These are phyloP conservation scores for Morinoia aosen DNA, from an alignment of 2,888 invertebrate genomes.

Conservation along the genomic window DNA sequence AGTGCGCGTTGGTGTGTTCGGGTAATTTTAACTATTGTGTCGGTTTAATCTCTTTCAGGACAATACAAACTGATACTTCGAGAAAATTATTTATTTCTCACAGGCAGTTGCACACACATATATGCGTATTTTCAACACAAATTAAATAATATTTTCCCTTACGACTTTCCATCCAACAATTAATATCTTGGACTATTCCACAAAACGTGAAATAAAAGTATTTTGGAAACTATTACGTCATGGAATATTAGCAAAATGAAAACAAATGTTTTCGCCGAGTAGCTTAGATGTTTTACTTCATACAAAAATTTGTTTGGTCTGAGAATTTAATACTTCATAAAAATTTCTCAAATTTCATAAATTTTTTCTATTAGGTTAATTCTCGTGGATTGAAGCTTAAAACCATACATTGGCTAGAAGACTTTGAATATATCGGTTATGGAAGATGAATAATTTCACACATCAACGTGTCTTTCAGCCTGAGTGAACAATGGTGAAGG, in stretches of 20 bases:
- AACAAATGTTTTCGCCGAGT: neutral
- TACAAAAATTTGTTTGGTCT: neutral
- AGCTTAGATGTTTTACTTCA: neutral
- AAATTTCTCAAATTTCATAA: neutral
- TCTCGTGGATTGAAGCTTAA: neutral
- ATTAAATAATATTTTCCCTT: neutral
- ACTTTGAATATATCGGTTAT: neutral
- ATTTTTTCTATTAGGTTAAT: neutral
- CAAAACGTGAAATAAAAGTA: neutral
- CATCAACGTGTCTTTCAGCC: too few species aligned
- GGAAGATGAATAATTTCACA: too few species aligned
- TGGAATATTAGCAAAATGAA: neutral
- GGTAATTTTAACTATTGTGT: too few species aligned
- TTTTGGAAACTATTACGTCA: neutral
- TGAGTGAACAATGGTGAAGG: too few species aligned
- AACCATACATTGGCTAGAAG: neutral
- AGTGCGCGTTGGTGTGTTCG: too few species aligned
- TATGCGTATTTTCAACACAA: neutral
- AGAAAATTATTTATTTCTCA: slow-evolving; percentile 17
- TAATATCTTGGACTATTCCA: neutral
- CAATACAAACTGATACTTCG: neutral
- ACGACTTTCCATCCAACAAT: neutral
- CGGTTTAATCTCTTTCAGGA: too few species aligned
- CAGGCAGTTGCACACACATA: neutral
- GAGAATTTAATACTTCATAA: neutral